These are phyloP conservation scores for Gavia stellata DNA, from an alignment of 2,113 vertebrate species.

Conservation along the genomic window DNA sequence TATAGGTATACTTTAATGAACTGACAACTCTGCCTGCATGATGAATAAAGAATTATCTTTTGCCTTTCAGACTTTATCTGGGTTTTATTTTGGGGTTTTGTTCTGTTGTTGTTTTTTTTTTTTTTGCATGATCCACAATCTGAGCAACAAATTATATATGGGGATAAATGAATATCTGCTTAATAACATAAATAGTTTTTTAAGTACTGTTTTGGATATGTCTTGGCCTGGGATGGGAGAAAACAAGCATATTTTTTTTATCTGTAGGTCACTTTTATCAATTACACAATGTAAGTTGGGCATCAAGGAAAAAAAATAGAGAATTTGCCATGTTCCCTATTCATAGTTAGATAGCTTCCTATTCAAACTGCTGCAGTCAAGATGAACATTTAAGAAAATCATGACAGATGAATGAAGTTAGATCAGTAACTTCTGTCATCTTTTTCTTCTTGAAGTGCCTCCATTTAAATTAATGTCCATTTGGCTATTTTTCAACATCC, in stretches of 20 bases:
- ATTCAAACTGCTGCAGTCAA: not conserved
- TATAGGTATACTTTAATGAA: slow-evolving; percentile 58
- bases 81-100: slow-evolving; percentile 9
- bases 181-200: not conserved
- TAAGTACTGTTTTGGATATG: not conserved
- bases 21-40: slow-evolving; percentile 38
- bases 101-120: not conserved
- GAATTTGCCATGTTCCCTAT: not conserved
- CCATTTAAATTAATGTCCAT: not conserved
- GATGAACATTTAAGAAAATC: not conserved
- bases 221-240: not conserved
- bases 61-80: slow-evolving; percentile 24
- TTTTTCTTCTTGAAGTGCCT: not conserved
- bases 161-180: not conserved
- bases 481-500: not conserved
- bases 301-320: not conserved
- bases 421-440: not conserved
- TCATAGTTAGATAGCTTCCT: not conserved
- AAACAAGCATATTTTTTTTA: not conserved
- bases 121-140: not conserved
- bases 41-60: slow-evolving; percentile 45
- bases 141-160: not conserved
- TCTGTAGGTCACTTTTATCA: not conserved
- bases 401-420: not conserved
- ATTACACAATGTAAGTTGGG: not conserved